Evolutionary conservation across 2,113 vertebrate genomes (phyloP).

Genomic region (Daubentonia madagascariensis): DNA sequence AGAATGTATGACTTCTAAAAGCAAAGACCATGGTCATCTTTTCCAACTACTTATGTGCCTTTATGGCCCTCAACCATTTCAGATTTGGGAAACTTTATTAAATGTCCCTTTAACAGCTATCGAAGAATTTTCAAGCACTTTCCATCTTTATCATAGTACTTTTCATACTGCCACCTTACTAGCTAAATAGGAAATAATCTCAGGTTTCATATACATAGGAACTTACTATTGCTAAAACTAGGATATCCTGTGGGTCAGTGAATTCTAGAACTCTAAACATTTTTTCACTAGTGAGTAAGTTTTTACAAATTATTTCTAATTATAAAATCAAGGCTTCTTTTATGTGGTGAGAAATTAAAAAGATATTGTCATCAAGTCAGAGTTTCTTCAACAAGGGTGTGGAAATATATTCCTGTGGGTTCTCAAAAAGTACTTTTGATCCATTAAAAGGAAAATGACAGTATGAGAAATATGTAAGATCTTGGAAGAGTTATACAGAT

Average conservation of each 20-base stretch:
- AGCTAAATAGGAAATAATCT: neutral
- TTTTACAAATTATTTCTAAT: constrained; percentile 24
- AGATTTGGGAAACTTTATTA: neutral
- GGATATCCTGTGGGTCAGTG: neutral
- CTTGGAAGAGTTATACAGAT: neutral
- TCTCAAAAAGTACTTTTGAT: neutral
- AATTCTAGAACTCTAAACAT: neutral
- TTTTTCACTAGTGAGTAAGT: neutral
- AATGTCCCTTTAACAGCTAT: neutral
- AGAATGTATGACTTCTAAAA: neutral
- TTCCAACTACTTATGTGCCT: neutral
- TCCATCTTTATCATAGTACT: neutral
- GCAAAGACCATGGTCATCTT: neutral
- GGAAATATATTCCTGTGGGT: neutral
- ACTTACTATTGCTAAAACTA: neutral
- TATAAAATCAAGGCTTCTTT: neutral
- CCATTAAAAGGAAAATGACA: neutral
- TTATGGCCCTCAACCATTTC: neutral
- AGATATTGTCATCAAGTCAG: neutral
- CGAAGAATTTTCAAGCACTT: neutral
- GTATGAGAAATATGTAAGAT: neutral
- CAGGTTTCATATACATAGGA: neutral
- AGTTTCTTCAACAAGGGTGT: neutral
- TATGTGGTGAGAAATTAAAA: neutral
- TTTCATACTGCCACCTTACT: neutral